Conservation (phyloP, 2,113 vertebrate species). For the Clarias magur region DNA sequence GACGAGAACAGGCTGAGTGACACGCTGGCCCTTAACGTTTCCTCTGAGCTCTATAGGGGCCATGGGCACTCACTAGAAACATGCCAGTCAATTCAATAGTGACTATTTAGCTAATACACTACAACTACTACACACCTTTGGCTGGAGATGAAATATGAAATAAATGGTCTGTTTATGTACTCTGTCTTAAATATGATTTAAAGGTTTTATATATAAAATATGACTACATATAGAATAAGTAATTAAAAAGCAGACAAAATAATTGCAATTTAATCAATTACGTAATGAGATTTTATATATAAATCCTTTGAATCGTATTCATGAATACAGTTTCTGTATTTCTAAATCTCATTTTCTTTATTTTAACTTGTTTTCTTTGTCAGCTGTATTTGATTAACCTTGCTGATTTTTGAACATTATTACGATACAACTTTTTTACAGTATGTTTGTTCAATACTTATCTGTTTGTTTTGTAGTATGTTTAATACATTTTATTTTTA, state of each 20-base stretch:
- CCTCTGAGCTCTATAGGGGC: conserved; percentile 68
- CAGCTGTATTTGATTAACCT: neutral
- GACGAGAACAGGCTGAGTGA: conserved; percentile 53
- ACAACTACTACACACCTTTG: neutral
- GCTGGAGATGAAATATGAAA: neutral
- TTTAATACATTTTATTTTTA: neutral
- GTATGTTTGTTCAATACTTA: neutral
- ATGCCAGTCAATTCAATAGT: conserved; percentile 60
- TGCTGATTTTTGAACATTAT: too few relatives aligned
- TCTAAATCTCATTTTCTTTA: neutral
- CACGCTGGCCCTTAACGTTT: conserved; percentile 54
- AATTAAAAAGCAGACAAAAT: neutral
- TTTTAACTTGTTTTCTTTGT: neutral
- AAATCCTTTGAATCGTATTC: too few relatives aligned
- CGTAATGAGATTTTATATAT: too few relatives aligned
- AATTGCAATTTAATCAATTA: too few relatives aligned
- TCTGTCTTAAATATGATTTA: neutral
- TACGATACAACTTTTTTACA: neutral
- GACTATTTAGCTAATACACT: conserved; percentile 55
- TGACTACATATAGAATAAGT: too few relatives aligned
- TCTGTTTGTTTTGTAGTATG: neutral
- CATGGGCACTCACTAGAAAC: conserved; percentile 67
- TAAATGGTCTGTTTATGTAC: neutral
- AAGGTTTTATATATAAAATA: neutral
- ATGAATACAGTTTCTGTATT: neutral